Evolutionary conservation across 2,888 invertebrate genomes (phyloP).

Genomic region (Papilio protenor): DNA sequence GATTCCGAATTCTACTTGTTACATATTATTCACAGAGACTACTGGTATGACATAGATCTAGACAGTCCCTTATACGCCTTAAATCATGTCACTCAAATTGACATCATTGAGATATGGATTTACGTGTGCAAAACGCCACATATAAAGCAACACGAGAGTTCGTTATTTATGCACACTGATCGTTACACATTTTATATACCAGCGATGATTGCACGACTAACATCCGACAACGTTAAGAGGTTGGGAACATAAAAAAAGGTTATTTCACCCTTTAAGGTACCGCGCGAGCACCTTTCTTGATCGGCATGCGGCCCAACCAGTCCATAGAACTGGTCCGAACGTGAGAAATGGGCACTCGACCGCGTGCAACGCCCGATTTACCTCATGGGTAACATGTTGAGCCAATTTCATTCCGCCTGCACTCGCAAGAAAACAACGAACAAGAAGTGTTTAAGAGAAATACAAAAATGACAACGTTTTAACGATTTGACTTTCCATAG

Average conservation of each 20-base stretch:
- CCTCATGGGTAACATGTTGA: constrained; percentile 59
- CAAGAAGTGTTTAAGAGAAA: constrained; percentile 1
- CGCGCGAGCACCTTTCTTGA: constrained; percentile 76
- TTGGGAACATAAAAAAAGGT: constrained; percentile 68
- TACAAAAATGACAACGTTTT: neutral
- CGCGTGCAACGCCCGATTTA: constrained; percentile 66
- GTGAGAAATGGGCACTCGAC: constrained; percentile 76
- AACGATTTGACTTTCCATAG: neutral
- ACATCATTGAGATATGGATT: neutral
- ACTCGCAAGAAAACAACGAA: constrained; percentile 40
- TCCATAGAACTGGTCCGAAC: constrained; percentile 70
- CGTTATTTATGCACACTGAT: neutral
- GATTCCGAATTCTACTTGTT: neutral
- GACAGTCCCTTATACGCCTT: neutral
- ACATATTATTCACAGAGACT: neutral
- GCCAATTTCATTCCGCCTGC: constrained; percentile 53
- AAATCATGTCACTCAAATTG: constrained; percentile 2
- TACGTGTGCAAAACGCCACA: neutral
- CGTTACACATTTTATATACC: constrained; percentile 51
- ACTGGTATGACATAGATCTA: neutral
- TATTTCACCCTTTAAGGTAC: constrained; percentile 75
- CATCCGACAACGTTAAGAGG: constrained; percentile 61
- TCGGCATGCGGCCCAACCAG: constrained; percentile 74
- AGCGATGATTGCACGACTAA: constrained; percentile 62
- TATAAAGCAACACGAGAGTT: neutral